Evolutionary conservation across 2,888 invertebrate species (phyloP), one percentile per base, ranked within the genome.

Genomic region (Autographa pulchrina): DNA sequence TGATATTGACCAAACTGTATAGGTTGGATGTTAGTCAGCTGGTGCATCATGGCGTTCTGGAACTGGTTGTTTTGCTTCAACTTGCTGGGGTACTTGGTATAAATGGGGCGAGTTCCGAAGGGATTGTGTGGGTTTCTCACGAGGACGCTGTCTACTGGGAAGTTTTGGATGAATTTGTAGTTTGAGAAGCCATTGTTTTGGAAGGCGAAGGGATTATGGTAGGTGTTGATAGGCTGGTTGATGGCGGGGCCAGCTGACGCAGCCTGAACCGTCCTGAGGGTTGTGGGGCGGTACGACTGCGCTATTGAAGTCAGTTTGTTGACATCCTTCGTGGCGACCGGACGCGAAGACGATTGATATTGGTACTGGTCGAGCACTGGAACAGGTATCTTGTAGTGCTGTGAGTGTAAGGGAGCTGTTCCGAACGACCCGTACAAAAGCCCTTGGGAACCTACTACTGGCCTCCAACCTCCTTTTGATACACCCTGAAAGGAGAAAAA

Each of bases 381-480:
- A 0, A 91, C 86, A 1, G 93, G 93, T 62, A 93, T 88, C 80
- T 94, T 95, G 87, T 96, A 94, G 4, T 91, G 83, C 11, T 91
- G 92, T 9, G 93, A 89, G 80, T 94, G 95, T 0, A 94, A 86
- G 0, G 93, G 92, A 14, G 93, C 89, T 11, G 90, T 92, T 65
- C 91, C 91, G 72, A 87, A 91, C 4, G 93, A 87, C 48, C 91
- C 91, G 83, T 95, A 96, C 1, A 93, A 72, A 0, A 93, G 87
- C 1, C 94, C 93, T 31, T 91, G 85, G 5, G 94, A 92, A 4
- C 96, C 96, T 18, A 97, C 87, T 31, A 97, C 97, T 54, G 97
- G 97, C 77, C 96, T 91, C 97, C 97, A 97, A 59, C 97, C 97
- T 82, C 97, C 96, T 85, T 96, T 96, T 61, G 96, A 95, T 84